These are phyloP conservation scores for Brotogeris chrysoptera DNA, from an alignment of 2,797 vertebrate species.

Conservation along the genomic window DNA sequence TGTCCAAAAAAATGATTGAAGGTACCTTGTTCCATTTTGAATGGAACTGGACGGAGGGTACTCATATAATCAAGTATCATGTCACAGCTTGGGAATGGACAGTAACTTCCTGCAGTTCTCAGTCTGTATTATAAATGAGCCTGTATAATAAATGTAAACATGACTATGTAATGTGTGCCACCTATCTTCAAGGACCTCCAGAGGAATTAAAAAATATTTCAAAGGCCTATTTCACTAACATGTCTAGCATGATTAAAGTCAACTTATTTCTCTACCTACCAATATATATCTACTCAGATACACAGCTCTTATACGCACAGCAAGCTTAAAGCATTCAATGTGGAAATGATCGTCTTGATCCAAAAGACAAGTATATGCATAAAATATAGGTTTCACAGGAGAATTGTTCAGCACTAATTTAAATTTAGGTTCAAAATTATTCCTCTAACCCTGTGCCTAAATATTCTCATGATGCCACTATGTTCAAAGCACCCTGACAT, in stretches of 20 bases:
- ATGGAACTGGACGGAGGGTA: background rate
- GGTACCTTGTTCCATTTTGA: background rate
- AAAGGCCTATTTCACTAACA: background rate
- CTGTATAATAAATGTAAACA: background rate
- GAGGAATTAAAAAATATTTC: background rate
- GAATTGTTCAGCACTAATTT: background rate
- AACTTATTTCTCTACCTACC: background rate
- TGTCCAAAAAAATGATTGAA: background rate
- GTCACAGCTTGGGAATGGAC: background rate
- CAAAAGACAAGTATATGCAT: background rate
- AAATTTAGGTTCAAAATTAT: background rate
- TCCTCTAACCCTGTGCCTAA: background rate
- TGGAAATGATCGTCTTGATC: background rate
- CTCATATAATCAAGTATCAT: background rate
- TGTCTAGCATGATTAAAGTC: background rate
- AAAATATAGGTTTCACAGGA: background rate
- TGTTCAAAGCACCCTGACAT: background rate
- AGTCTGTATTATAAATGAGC: background rate
- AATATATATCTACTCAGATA: background rate
- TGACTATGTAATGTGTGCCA: background rate
- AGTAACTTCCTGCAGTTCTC: background rate
- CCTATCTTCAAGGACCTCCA: background rate
- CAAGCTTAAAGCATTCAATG: background rate
- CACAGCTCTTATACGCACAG: background rate
- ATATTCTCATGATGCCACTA: background rate